Evolutionary conservation across 1,140 invertebrate species (phyloP).

Genomic region (Magallana angulata): DNA sequence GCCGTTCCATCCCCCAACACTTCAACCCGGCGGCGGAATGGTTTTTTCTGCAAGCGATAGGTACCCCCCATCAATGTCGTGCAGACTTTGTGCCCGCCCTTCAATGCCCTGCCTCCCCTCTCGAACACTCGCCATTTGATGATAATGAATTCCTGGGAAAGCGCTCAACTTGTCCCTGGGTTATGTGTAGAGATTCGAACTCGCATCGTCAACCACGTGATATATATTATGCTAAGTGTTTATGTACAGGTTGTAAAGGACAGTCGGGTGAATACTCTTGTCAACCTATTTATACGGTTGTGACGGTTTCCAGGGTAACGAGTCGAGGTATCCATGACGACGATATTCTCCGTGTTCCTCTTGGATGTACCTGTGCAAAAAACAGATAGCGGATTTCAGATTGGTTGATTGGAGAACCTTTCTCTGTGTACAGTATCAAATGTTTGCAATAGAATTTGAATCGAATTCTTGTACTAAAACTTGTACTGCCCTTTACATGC

Average conservation of each 20-base stretch:
- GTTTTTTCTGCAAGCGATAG: not conserved
- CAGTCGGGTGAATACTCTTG: slow-evolving; percentile 29
- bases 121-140: slow-evolving; percentile 12
- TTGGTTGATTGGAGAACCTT: not conserved
- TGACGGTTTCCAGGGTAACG: slow-evolving; percentile 33
- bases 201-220: slow-evolving; percentile 33
- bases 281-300: slow-evolving; percentile 39
- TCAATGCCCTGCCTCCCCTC: not conserved
- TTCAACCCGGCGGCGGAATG: not conserved
- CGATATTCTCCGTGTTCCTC: not conserved
- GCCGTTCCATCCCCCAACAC: not conserved
- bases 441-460: not conserved
- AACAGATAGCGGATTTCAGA: not conserved
- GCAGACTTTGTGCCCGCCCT: not conserved
- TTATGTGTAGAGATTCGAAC: slow-evolving; percentile 18
- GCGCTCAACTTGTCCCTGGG: slow-evolving; percentile 48
- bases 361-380: slow-evolving; percentile 47
- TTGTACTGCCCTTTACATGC: not conserved
- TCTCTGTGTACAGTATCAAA: not conserved
- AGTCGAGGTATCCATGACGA: slow-evolving; percentile 12
- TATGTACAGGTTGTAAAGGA: slow-evolving; percentile 44
- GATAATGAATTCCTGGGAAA: slow-evolving; percentile 17
- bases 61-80: not conserved
- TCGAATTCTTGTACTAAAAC: not conserved
- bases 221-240: slow-evolving; percentile 39